Conservation (phyloP, 1,140 invertebrate genomes). For the Drosophila nasuta region DNA sequence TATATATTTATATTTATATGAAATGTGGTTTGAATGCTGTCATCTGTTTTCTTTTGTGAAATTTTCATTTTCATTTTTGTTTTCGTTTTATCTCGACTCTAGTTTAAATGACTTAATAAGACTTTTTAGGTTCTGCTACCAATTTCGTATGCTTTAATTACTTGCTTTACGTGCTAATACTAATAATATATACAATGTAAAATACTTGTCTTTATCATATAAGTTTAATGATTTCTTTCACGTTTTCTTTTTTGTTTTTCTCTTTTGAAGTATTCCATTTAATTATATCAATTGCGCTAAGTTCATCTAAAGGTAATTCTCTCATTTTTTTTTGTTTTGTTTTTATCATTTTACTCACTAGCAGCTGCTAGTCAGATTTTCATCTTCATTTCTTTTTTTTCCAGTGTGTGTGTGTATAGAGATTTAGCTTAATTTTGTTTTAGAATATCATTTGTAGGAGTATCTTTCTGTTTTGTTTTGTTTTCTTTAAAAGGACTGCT, state of each 20-base stretch:
- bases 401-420: constrained; percentile 27
- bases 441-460: constrained; percentile 78
- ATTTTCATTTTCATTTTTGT: constrained; percentile 29
- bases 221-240: constrained; percentile 28
- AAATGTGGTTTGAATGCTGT: constrained; percentile 41
- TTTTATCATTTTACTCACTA: constrained; percentile 36
- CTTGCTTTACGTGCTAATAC: constrained; percentile 78
- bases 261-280: constrained; percentile 59
- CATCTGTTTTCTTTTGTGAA: constrained; percentile 26
- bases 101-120: constrained; percentile 70
- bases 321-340: constrained; percentile 22
- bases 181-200: constrained; percentile 84
- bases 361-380: constrained; percentile 31
- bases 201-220: constrained; percentile 64
- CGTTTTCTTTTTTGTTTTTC: constrained; percentile 20
- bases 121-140: constrained; percentile 65
- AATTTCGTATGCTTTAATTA: constrained; percentile 64
- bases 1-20: constrained; percentile 44
- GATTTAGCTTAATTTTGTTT: constrained; percentile 64
- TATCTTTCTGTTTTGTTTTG: constrained; percentile 52
- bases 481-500: constrained; percentile 19
- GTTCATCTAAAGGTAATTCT: constrained; percentile 83
- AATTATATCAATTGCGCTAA: constrained; percentile 84
- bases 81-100: constrained; percentile 40
- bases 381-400: constrained; percentile 1